Evolutionary conservation across 2,113 vertebrate species (phyloP).

Genomic region (Zosterops pallidus): DNA sequence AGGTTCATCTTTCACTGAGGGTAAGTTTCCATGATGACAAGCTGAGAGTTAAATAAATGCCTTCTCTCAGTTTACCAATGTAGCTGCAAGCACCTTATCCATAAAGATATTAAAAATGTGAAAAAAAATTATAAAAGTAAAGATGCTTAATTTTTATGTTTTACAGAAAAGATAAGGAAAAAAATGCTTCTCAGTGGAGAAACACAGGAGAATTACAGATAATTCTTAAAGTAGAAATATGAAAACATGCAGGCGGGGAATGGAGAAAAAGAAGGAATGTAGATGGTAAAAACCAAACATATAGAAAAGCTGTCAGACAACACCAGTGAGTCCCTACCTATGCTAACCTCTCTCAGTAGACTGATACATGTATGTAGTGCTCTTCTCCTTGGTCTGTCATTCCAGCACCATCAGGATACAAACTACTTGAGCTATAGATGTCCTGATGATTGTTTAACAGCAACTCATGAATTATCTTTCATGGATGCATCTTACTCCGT

Average conservation of each 20-base stretch:
- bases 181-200: not conserved
- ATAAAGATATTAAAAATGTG: not conserved
- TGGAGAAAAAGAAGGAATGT: not conserved
- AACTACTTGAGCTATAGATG: not conserved
- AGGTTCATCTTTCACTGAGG: conserved; percentile 30
- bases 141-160: not conserved
- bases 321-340: not conserved
- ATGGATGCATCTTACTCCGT: not conserved
- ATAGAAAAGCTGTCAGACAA: not conserved
- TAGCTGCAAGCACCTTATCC: not conserved
- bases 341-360: not conserved
- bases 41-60: not conserved
- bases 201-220: not conserved
- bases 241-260: not conserved
- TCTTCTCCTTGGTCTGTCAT: not conserved
- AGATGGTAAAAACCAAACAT: not conserved
- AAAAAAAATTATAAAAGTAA: not conserved
- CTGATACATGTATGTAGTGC: not conserved
- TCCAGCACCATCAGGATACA: not conserved
- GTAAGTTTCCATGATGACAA: conserved; percentile 18
- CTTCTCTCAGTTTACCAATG: not conserved
- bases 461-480: not conserved
- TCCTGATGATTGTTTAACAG: not conserved
- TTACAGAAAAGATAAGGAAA: not conserved
- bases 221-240: not conserved